Conservation (phyloP, 1,140 invertebrate species). For the Wasmannia auropunctata region DNA sequence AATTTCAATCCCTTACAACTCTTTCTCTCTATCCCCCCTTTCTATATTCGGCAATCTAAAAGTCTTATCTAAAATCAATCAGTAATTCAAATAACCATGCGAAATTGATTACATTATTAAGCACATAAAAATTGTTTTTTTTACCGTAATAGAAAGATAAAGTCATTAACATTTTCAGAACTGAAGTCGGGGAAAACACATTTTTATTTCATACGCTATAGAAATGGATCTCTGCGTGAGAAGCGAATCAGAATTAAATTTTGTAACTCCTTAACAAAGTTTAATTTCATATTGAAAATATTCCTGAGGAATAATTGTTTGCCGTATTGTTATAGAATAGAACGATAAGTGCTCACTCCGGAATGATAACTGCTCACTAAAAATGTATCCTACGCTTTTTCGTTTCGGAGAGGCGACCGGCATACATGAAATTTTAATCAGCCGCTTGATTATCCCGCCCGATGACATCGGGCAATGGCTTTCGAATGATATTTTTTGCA, state of each 20-base stretch:
- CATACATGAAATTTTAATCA: slow-evolving; percentile 29
- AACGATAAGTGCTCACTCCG: neutral
- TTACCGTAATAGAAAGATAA: neutral
- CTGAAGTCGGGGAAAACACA: slow-evolving; percentile 21
- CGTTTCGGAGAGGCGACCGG: neutral
- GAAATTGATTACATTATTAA: neutral
- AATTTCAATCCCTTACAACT: slow-evolving; percentile 21
- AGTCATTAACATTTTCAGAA: slow-evolving; percentile 9
- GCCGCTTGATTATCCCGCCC: neutral
- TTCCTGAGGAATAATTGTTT: slow-evolving; percentile 16
- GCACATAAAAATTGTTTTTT: neutral
- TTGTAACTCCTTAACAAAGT: neutral
- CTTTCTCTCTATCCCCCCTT: neutral
- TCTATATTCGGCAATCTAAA: neutral
- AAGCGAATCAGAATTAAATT: neutral
- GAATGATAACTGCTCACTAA: neutral
- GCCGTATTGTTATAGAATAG: neutral
- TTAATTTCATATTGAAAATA: neutral
- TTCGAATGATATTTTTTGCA: slow-evolving; percentile 17
- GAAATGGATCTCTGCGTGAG: slow-evolving; percentile 14
- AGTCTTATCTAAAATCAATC: neutral
- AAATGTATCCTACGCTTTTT: slow-evolving; percentile 1
- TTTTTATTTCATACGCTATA: slow-evolving; percentile 40
- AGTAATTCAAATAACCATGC: neutral
- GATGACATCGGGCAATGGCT: slow-evolving; percentile 8